phyloP scores from a whole-genome alignment of 1,140 invertebrate genomes.

The Melipona quadrifasciata region DNA sequence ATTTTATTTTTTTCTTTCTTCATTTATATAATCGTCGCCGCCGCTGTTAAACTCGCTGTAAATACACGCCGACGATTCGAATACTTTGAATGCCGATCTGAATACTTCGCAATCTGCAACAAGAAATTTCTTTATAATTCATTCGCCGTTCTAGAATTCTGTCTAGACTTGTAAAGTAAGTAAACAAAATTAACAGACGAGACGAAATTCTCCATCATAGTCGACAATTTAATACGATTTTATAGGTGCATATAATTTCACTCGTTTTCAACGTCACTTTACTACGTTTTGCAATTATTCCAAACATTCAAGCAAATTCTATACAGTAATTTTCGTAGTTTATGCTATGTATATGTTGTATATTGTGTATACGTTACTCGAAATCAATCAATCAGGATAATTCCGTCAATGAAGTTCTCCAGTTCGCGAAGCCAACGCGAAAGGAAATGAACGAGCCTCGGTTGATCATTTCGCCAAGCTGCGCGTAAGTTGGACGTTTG shows the following conservation, averaged over 20 bases:
- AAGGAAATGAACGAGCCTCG: conserved; percentile 12
- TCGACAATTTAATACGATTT: background rate
- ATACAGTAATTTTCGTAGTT: background rate
- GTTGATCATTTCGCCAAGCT: conserved; percentile 34
- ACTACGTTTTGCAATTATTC: background rate
- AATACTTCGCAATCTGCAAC: no score
- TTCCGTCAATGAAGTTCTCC: conserved; percentile 9
- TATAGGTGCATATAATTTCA: background rate
- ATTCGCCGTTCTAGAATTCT: no score
- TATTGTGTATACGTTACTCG: background rate
- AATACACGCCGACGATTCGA: no score
- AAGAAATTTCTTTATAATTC: no score
- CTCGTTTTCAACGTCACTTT: background rate
- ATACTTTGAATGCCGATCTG: no score
- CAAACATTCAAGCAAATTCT: background rate
- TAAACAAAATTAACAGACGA: no score
- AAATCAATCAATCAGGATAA: background rate
- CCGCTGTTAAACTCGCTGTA: no score
- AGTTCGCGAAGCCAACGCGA: conserved; percentile 14
- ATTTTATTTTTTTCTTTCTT: no score
- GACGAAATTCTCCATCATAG: background rate
- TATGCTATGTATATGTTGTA: no score
- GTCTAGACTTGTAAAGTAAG: no score
- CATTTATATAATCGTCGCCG: no score
- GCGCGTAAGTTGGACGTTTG: conserved; percentile 23